Evolutionary conservation across 2,797 vertebrate genomes (phyloP), one percentile per base, ranked within the genome.

Genomic region (Dendrocincla tyrannina): DNA sequence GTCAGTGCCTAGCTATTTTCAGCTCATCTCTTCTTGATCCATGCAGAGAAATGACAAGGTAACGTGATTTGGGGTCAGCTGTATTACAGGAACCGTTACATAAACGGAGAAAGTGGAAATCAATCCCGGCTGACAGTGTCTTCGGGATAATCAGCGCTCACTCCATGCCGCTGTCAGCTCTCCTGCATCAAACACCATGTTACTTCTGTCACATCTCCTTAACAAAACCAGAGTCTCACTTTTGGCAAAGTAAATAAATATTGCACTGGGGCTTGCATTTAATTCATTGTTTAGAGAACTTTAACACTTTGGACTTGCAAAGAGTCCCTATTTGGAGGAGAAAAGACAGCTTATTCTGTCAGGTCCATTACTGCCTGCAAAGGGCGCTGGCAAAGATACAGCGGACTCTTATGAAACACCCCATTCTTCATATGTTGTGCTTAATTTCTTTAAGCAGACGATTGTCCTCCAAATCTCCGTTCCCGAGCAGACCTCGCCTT

Each of bases 81-180:
- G 99, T 98, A 98, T 99, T 99, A 99, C 98, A 98, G 98, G 98
- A 99, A 98, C 97, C 96, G 97, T 98, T 98, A 98, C 98, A 98
- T 98, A 97, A 98, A 98, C 96, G 96, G 98, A 98, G 98, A 97
- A 98, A 97, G 98, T 98, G 98, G 98, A 99, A 98, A 99, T 99
- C 98, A 99, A 99, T 99, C 98, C 98, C 95, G 98, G 97, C 98
- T 99, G 99, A 99, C 99, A 99, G 98, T 98, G 98, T 99, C 99
- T 99, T 98, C 98, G 96, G 99, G 99, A 99, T 98, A 99, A 98
- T 98, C 98, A 96, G 98, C 97, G 98, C 98, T 98, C 98, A 98
- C 98, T 98, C 98, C 97, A 98, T 98, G 98, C 97, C 96, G 95
- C 98, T 98, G 98, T 98, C 98, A 98, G 97, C 96, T 98, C 96